phyloP scores from a whole-genome alignment of 2,888 invertebrate species.

The Acanthosepion lycidas region DNA sequence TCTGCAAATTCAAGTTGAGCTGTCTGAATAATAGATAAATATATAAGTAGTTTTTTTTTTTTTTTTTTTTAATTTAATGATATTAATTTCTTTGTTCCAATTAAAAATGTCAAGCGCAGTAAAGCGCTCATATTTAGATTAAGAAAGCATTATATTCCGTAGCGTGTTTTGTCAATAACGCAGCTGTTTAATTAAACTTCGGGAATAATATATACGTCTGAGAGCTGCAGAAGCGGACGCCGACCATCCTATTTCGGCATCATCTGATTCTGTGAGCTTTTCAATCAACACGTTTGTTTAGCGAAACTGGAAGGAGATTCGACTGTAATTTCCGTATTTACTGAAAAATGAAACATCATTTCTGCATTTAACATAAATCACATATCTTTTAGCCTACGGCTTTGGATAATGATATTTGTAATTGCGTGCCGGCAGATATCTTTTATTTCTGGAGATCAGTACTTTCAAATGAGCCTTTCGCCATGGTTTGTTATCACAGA shows the following conservation, averaged over 20 bases:
- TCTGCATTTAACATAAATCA: neutral
- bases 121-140: neutral
- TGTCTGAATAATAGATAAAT: no score
- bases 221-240: neutral
- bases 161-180: neutral
- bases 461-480: no score
- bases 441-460: neutral
- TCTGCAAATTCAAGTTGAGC: no score
- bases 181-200: neutral
- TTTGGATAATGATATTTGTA: neutral
- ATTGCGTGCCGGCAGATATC: neutral
- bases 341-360: neutral
- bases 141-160: neutral
- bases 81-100: neutral
- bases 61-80: no score
- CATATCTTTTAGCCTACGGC: neutral
- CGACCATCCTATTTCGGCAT: neutral
- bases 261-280: neutral
- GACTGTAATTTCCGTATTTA: neutral
- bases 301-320: neutral
- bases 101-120: neutral
- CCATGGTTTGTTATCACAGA: no score
- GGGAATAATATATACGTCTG: conserved; percentile 3
- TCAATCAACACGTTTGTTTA: neutral
- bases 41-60: no score